Evolutionary conservation across 2,113 vertebrate species (phyloP).

Genomic region (Trogon melanurus): DNA sequence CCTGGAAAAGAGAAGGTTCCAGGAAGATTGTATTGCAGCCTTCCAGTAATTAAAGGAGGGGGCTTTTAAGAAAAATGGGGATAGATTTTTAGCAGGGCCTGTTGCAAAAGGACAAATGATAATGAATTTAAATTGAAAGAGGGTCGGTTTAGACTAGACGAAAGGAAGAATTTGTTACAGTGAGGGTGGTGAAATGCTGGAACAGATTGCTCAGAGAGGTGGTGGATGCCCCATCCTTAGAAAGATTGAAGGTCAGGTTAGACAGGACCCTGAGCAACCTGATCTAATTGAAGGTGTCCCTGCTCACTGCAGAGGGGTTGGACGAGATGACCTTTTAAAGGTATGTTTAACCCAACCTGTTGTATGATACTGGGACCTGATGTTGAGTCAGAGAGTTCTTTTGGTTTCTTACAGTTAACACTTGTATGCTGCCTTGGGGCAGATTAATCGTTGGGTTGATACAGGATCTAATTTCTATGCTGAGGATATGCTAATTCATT

Average conservation of each 20-base stretch:
- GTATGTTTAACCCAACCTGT: not conserved
- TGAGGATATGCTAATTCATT: not conserved
- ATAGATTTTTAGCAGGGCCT: not conserved
- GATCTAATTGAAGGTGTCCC: not conserved
- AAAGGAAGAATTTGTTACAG: not conserved
- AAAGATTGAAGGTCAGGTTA: not conserved
- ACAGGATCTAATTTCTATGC: not conserved
- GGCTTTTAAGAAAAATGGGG: not conserved
- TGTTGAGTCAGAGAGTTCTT: not conserved
- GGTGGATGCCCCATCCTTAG: not conserved
- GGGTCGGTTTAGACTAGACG: too few species aligned
- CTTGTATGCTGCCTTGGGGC: not conserved
- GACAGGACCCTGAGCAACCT: accelerated
- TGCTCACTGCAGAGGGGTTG: not conserved
- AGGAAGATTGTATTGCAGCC: accelerated
- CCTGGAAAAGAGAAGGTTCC: not conserved
- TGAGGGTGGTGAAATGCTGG: not conserved
- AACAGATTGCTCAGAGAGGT: not conserved
- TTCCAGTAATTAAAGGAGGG: accelerated
- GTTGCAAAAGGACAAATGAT: not conserved
- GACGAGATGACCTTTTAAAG: not conserved
- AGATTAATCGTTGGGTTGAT: not conserved
- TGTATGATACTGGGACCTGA: not conserved
- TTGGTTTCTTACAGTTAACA: not conserved
- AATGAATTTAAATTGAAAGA: not conserved